phyloP scores from a whole-genome alignment of 2,797 vertebrate species.

The Manis crassicaudata region DNA sequence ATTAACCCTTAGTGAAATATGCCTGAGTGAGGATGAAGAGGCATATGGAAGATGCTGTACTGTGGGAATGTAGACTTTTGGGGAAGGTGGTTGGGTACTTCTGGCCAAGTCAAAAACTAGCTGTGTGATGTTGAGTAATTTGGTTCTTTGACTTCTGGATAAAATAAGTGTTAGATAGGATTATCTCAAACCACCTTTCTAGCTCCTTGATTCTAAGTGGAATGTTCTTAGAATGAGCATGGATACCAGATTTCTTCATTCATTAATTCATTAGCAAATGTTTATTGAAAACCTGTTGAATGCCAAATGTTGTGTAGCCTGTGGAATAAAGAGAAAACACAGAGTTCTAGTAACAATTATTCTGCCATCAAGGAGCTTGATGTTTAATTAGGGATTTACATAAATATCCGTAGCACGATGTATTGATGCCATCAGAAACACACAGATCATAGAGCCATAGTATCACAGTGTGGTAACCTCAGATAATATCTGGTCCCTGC shows the following conservation, averaged over 20 bases:
- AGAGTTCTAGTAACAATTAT: background rate
- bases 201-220: constrained; percentile 5
- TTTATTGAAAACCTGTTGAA: background rate
- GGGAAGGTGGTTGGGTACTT: background rate
- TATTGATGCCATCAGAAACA: background rate
- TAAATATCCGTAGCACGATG: background rate
- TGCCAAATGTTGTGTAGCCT: background rate
- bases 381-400: background rate
- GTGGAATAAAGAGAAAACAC: background rate
- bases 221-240: background rate
- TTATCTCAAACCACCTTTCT: background rate
- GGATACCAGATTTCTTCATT: background rate
- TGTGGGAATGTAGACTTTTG: background rate
- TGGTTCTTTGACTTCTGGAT: background rate
- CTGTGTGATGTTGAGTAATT: background rate
- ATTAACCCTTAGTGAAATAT: background rate
- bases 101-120: background rate
- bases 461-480: background rate
- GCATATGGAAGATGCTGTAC: background rate
- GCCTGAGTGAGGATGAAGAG: background rate
- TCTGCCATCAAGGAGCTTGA: background rate
- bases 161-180: background rate
- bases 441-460: background rate
- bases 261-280: background rate
- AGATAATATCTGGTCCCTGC: background rate